A percentile compares a stretch with the other conserved stretches of the same genome.
These are phyloP conservation scores for Phenganax marumi DNA, from an alignment of 92 coral and sea anemone species.

Conservation along the genomic window DNA sequence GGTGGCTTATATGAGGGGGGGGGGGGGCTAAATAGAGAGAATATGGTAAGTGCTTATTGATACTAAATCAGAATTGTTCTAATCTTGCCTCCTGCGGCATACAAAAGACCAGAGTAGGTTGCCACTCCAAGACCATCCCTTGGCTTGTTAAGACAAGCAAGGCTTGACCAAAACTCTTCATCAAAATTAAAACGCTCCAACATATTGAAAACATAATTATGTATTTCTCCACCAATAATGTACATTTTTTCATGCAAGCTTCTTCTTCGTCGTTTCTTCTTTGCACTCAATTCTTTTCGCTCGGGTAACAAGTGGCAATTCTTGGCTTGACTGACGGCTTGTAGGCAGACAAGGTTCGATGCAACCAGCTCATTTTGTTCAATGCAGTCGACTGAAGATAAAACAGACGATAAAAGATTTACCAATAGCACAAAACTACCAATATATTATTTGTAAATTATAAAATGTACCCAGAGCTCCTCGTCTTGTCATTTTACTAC, in stretches of 20 bases:
- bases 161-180: slow-evolving; percentile 66
- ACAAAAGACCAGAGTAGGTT: slow-evolving; percentile 74
- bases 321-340: slow-evolving; percentile 81
- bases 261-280: slow-evolving; percentile 65
- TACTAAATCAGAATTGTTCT: too few species aligned
- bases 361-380: slow-evolving; percentile 84
- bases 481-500: too few species aligned
- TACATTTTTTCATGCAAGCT: slow-evolving; percentile 70
- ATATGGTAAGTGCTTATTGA: too few species aligned
- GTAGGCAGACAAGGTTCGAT: slow-evolving; percentile 68
- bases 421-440: neutral
- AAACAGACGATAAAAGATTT: neutral
- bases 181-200: slow-evolving; percentile 77
- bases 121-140: slow-evolving; percentile 94
- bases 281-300: slow-evolving; percentile 64
- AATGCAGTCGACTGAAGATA: slow-evolving; percentile 82
- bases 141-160: slow-evolving; percentile 75
- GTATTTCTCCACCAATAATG: slow-evolving; percentile 89
- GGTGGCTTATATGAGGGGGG: too few species aligned
- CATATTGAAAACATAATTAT: slow-evolving; percentile 81
- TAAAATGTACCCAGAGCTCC: too few species aligned
- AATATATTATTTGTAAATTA: too few species aligned
- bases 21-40: too few species aligned
- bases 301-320: slow-evolving; percentile 89
- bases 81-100: slow-evolving; percentile 92